phyloP scores from a whole-genome alignment of 2,113 vertebrate species.

The Eublepharis macularius region DNA sequence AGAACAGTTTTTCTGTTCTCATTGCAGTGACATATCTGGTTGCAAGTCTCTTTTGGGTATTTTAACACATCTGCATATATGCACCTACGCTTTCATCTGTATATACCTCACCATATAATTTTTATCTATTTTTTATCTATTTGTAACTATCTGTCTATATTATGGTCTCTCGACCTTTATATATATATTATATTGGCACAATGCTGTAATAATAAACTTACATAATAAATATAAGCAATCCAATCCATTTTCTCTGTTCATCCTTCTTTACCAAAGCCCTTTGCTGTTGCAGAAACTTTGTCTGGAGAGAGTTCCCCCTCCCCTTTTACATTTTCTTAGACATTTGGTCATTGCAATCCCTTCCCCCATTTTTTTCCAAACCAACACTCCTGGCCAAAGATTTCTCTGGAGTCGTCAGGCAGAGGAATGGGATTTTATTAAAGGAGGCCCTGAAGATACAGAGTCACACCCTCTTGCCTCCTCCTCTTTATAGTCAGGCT shows the following conservation, averaged over 20 bases:
- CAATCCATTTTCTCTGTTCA: not conserved
- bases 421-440: not conserved
- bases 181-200: no score
- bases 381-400: not conserved
- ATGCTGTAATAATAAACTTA: no score
- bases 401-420: not conserved
- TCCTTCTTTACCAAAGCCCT: not conserved
- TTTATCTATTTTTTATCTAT: no score
- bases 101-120: no score
- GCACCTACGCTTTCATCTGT: no score
- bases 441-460: not conserved
- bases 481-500: not conserved
- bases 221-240: no score
- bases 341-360: not conserved
- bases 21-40: not conserved
- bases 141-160: no score
- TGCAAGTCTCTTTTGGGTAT: no score
- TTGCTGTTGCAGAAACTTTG: not conserved
- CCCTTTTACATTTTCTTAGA: not conserved
- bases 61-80: no score
- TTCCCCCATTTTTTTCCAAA: not conserved
- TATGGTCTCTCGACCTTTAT: no score
- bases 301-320: not conserved
- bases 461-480: not conserved
- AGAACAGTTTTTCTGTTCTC: not conserved